These are phyloP conservation scores for Rhagonycha fulva DNA, from an alignment of 2,888 invertebrate species.

Conservation along the genomic window DNA sequence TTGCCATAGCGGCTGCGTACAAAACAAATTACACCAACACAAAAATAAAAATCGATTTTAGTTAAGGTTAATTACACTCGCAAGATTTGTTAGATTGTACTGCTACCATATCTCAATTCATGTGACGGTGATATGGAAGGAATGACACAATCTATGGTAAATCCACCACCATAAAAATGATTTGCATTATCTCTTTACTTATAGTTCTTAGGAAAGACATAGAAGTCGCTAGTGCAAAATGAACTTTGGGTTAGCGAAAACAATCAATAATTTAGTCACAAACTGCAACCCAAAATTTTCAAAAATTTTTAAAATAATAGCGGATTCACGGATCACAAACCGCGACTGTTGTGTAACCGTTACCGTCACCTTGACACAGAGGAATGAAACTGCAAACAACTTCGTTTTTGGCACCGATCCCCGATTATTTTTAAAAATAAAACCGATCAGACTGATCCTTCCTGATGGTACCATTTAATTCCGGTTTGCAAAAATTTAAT, in stretches of 20 bases:
- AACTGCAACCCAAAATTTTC: not conserved
- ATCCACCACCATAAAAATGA: not conserved
- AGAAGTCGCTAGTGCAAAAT: not conserved
- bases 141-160: not conserved
- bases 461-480: not conserved
- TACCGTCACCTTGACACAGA: not conserved
- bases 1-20: not conserved
- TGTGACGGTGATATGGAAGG: not conserved
- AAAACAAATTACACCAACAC: not conserved
- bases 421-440: not conserved
- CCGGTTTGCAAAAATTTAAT: not conserved
- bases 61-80: fast-evolving
- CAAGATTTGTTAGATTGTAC: not conserved
- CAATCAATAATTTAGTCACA: not conserved
- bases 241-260: not conserved
- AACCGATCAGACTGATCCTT: not conserved
- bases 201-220: not conserved
- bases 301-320: not conserved
- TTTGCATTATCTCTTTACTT: not conserved
- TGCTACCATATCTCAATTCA: not conserved
- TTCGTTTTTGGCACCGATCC: not conserved
- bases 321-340: not conserved
- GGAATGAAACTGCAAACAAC: not conserved
- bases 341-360: not conserved
- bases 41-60: not conserved